phyloP scores from a whole-genome alignment of 2,888 invertebrate genomes.

The Cactoblastis cactorum region DNA sequence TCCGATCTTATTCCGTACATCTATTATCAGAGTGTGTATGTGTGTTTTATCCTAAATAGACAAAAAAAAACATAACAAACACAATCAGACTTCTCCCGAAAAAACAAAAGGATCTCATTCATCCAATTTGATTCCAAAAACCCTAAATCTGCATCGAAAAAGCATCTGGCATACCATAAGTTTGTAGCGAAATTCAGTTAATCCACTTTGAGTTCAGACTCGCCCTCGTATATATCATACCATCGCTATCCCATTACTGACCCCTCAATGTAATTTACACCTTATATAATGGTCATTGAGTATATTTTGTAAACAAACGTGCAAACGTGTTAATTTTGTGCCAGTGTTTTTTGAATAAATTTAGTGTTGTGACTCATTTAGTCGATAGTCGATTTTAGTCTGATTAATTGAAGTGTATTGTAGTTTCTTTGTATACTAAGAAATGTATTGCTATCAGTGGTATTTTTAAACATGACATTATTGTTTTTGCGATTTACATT shows the following conservation, averaged over 20 bases:
- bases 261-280: slow-evolving; percentile 46
- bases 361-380: slow-evolving; percentile 43
- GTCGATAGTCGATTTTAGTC: slow-evolving; percentile 45
- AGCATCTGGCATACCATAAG: slow-evolving; percentile 20
- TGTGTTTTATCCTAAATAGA: neutral
- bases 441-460: too few relatives aligned
- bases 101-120: slow-evolving; percentile 1
- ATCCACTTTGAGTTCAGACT: slow-evolving; percentile 57
- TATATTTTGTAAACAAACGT: slow-evolving; percentile 42
- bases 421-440: slow-evolving; percentile 27
- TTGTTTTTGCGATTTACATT: too few relatives aligned
- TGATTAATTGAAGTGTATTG: slow-evolving; percentile 52
- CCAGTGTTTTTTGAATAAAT: slow-evolving; percentile 15
- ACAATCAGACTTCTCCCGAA: neutral
- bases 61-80: neutral
- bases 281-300: slow-evolving; percentile 46
- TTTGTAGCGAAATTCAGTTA: slow-evolving; percentile 32
- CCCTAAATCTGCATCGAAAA: slow-evolving; percentile 8
- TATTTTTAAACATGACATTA: too few relatives aligned
- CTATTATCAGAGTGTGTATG: too few relatives aligned
- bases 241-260: slow-evolving; percentile 45
- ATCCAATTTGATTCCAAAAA: slow-evolving; percentile 8
- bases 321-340: slow-evolving; percentile 19
- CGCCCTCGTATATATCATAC: slow-evolving; percentile 65
- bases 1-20: too few relatives aligned